These are phyloP conservation scores for Habrosyne pyritoides DNA, from an alignment of 2,888 invertebrate species.

Conservation along the genomic window DNA sequence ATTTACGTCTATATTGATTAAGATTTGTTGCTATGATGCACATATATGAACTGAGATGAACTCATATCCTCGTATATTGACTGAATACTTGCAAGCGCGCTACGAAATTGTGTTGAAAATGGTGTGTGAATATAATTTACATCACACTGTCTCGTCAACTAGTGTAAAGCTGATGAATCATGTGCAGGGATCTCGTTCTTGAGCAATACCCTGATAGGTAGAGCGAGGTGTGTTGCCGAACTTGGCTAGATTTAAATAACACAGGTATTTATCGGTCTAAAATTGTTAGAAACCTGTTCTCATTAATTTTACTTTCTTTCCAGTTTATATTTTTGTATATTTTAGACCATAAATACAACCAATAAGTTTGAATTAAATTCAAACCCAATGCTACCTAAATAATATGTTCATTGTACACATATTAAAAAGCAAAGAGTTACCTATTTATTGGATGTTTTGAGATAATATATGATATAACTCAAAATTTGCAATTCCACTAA, in stretches of 20 bases:
- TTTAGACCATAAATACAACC: no score
- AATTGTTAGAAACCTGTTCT: not conserved
- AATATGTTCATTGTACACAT: no score
- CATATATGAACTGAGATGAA: not conserved
- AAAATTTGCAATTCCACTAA: no score
- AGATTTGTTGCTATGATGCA: not conserved
- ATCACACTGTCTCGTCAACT: slow-evolving; percentile 10
- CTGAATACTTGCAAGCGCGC: not conserved
- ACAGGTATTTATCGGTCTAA: not conserved
- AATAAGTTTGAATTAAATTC: no score
- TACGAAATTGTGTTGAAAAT: not conserved
- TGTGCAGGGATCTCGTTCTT: not conserved
- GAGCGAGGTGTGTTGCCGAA: not conserved
- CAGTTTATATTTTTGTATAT: no score
- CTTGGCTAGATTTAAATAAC: not conserved
- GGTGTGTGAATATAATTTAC: slow-evolving; percentile 18
- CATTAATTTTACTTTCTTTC: no score
- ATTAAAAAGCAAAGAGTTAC: no score
- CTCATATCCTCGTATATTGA: no score
- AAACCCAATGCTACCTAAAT: no score
- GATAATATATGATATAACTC: no score
- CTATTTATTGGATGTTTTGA: no score
- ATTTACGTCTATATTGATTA: not conserved
- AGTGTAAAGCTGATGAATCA: slow-evolving; percentile 19
- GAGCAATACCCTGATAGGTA: not conserved